A percentile compares a stretch with the other conserved stretches of the same genome.
These are phyloP conservation scores for Pyralis farinalis DNA, from an alignment of 2,888 invertebrate genomes.

Conservation along the genomic window DNA sequence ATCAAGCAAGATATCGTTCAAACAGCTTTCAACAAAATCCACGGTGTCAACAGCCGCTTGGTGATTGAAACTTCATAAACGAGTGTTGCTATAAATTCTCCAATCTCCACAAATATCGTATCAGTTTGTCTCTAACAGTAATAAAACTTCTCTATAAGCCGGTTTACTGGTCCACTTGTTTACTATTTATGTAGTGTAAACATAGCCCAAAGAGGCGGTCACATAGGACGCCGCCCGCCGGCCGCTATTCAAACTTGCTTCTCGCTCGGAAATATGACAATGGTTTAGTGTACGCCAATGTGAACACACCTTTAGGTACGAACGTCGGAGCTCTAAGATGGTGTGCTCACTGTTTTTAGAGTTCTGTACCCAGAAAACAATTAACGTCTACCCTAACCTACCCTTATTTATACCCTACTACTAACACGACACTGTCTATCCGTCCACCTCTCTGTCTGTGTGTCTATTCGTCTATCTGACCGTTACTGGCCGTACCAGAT, in stretches of 20 bases:
- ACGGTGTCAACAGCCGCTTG: neutral
- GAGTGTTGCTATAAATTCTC: slow-evolving; percentile 3
- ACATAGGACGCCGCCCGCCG: slow-evolving; percentile 42
- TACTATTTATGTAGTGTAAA: slow-evolving; percentile 65
- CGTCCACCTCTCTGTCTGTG: no score
- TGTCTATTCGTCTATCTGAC: no score
- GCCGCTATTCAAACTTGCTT: slow-evolving; percentile 51
- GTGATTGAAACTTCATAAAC: neutral
- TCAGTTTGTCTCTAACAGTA: slow-evolving; percentile 29
- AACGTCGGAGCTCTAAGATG: slow-evolving; percentile 44
- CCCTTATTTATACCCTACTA: no score
- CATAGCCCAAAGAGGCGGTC: slow-evolving; percentile 57
- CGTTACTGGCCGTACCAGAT: no score
- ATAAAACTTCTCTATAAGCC: slow-evolving; percentile 57
- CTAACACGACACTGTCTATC: no score
- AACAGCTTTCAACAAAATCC: neutral
- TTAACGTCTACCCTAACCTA: no score
- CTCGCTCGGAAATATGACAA: slow-evolving; percentile 66
- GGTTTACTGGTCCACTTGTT: slow-evolving; percentile 58
- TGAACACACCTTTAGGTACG: slow-evolving; percentile 61
- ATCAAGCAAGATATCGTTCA: neutral
- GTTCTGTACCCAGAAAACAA: no score
- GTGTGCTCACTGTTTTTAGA: slow-evolving; percentile 15
- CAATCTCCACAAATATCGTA: slow-evolving; percentile 24
- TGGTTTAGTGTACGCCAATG: slow-evolving; percentile 59